A percentile compares a stretch with the other conserved stretches of the same genome.
Evolutionary conservation across 1,140 invertebrate species (phyloP).

Genomic region (Cydia strobilella): DNA sequence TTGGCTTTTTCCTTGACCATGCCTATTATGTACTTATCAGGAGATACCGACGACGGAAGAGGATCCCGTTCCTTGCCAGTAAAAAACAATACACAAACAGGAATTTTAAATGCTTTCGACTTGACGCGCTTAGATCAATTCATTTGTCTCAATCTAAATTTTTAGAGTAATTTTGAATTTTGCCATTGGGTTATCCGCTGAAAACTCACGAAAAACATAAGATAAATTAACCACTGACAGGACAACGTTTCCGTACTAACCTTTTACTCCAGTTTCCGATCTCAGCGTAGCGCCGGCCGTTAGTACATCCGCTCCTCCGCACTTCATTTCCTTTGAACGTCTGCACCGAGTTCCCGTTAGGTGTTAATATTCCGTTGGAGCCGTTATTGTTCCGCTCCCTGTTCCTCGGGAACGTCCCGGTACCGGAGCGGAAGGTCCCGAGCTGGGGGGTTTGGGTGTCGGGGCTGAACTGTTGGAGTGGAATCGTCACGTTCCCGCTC

Average conservation of each 20-base stretch:
- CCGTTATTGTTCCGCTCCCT: slow-evolving; percentile 74
- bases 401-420: slow-evolving; percentile 75
- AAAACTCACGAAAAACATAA: neutral
- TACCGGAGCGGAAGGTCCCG: slow-evolving; percentile 75
- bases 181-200: neutral
- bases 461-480: slow-evolving; percentile 71
- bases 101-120: too few relatives aligned
- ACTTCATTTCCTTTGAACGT: slow-evolving; percentile 77
- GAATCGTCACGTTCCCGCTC: slow-evolving; percentile 78
- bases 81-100: too few relatives aligned
- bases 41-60: too few relatives aligned
- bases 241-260: slow-evolving; percentile 50
- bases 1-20: too few relatives aligned
- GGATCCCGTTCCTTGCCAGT: too few relatives aligned
- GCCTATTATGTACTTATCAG: too few relatives aligned
- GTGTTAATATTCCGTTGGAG: slow-evolving; percentile 76
- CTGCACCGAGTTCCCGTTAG: slow-evolving; percentile 76
- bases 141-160: neutral
- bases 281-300: slow-evolving; percentile 78
- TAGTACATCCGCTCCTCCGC: slow-evolving; percentile 74
- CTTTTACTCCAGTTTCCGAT: slow-evolving; percentile 80
- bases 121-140: too few relatives aligned
- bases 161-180: neutral
- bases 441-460: slow-evolving; percentile 64
- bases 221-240: neutral